Base-by-base conservation (phyloP, 1,140 invertebrate species). In the Ptiloglossa arizonensis region DNA sequence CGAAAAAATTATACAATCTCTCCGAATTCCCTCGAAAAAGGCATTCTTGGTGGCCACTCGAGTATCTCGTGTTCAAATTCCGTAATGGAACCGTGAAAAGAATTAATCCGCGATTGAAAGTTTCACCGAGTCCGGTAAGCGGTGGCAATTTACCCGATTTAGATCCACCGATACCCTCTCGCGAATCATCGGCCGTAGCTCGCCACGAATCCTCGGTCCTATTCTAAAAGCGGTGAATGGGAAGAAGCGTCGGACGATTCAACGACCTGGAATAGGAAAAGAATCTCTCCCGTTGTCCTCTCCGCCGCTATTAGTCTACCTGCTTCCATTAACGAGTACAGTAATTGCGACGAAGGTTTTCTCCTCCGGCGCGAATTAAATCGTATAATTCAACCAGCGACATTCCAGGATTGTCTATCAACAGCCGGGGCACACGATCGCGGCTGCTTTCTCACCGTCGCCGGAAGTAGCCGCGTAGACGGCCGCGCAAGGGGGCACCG, bases 401-500 rank as follows among this genome's bases (percentile, higher is more conserved):
- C 82, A 84, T 83, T 84, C 79, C 79, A 68, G 68, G 57, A 84
- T 85, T 85, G 83, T 85, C 82, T 85, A 85, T 85, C 72, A 81
- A 73, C 72, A 57, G 56, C 2, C 63, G 50, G 74, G 72, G 68
- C 68, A 62, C 56, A 70, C 59, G 82, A 78, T 71, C 82, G 54
- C 69, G 64, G 52, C 48, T 62, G 83, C 83, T 84, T 85, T 85
- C 83, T 85, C 83, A 85, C 79, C 82, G 83, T 50, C 79, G 22
- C 71, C 82, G 83, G 83, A 85, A 85, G 74, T 67, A 68, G 57
- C 29, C 41, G 59, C 73, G 66, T 66, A 62, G 72, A 71, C 79
- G 77, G 68, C 67, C 77, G 81, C 79, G 79, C 27, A 46, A 85
- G 79, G 84, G 64, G 79, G 86, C 84, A 90, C 89, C 88, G 88